Evolutionary conservation across 2,113 vertebrate species (phyloP).

Genomic region (Mionectes macconnelli): DNA sequence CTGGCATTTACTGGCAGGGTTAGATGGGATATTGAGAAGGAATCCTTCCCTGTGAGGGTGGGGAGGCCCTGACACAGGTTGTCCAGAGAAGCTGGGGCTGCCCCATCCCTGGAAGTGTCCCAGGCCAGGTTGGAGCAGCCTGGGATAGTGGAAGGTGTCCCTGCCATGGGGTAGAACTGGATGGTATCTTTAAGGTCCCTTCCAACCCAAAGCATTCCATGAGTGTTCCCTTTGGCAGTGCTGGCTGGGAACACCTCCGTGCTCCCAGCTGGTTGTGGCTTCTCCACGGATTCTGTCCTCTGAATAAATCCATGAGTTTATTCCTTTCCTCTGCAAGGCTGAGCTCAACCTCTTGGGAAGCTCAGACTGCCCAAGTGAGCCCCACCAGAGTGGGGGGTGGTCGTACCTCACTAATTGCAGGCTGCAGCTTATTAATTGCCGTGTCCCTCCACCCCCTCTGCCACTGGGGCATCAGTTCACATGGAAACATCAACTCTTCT

Average conservation of each 20-base stretch:
- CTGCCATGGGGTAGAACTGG: background rate
- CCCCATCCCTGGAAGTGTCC: background rate
- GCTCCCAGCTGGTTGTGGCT: background rate
- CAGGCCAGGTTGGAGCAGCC: fast-evolving
- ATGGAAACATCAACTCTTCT: too few relatives aligned
- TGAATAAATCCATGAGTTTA: background rate
- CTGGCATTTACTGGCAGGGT: fast-evolving
- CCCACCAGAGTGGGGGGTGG: background rate
- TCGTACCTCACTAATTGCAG: background rate
- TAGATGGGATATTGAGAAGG: background rate
- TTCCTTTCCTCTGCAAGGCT: background rate
- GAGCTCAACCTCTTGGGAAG: background rate
- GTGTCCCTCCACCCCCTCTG: background rate
- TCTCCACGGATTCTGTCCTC: background rate
- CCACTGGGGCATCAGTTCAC: too few relatives aligned
- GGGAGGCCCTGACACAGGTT: background rate
- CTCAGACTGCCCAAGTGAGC: background rate
- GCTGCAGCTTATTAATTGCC: fast-evolving
- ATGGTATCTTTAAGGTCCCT: background rate
- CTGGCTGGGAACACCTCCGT: too few relatives aligned
- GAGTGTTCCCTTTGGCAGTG: background rate
- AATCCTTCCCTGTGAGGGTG: background rate
- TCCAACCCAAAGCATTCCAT: background rate
- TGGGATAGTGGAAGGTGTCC: background rate
- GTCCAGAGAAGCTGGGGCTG: background rate